phyloP scores from a whole-genome alignment of 1,140 invertebrate genomes.

The Notospermus geniculatus region DNA sequence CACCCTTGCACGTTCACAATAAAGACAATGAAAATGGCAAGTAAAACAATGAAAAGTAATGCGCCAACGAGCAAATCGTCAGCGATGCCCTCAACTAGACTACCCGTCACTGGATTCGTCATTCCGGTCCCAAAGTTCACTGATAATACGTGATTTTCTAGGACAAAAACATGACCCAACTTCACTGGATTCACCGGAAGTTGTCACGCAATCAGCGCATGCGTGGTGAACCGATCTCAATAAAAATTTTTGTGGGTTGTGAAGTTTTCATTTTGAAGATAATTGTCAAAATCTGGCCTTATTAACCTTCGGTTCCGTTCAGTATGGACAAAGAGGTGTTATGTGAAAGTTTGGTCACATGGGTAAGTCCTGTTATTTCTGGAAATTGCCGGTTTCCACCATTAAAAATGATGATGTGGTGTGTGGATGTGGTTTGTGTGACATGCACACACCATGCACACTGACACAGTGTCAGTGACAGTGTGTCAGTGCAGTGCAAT shows the following conservation, averaged over 20 bases:
- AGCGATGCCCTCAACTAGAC: slow-evolving; percentile 4
- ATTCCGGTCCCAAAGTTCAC: too few species aligned
- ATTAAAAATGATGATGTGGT: too few species aligned
- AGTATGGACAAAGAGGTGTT: slow-evolving; percentile 39
- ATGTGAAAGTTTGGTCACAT: slow-evolving; percentile 41
- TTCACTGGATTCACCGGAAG: too few species aligned
- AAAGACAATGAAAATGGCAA: not conserved
- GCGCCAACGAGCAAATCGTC: not conserved
- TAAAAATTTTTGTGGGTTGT: too few species aligned
- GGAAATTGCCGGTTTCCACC: not conserved
- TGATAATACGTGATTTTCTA: not conserved
- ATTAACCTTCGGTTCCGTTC: not conserved
- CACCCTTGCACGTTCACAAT: slow-evolving; percentile 1
- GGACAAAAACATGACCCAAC: slow-evolving; percentile 4
- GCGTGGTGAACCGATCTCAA: too few species aligned
- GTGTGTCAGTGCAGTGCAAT: too few species aligned
- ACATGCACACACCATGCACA: too few species aligned
- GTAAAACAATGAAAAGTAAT: not conserved
- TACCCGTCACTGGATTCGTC: slow-evolving; percentile 1
- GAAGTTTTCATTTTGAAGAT: too few species aligned
- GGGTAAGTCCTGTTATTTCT: slow-evolving; percentile 28
- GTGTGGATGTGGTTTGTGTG: too few species aligned
- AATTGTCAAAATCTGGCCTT: too few species aligned
- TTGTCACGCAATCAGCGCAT: too few species aligned
- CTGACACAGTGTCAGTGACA: too few species aligned